These are phyloP conservation scores for Aradophagus sp. DNA, from an alignment of 1,140 invertebrate species.

Conservation along the genomic window DNA sequence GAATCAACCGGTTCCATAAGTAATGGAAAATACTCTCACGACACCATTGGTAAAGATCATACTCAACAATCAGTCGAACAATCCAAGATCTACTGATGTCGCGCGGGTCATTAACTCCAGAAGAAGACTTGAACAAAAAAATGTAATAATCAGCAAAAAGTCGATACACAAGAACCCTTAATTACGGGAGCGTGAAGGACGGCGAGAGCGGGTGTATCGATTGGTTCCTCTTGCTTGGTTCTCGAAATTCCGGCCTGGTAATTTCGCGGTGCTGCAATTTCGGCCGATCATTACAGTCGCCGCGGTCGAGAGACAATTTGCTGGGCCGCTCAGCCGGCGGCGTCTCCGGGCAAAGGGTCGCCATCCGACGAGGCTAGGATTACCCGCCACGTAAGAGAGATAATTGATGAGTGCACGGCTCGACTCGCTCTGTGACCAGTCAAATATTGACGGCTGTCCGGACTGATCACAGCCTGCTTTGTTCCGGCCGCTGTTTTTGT, in stretches of 20 bases:
- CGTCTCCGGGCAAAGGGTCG: too few species aligned
- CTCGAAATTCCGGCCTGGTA: constrained; percentile 63
- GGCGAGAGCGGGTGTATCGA: constrained; percentile 57
- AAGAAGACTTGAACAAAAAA: too few species aligned
- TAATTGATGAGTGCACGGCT: constrained; percentile 68
- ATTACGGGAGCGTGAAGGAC: constrained; percentile 22
- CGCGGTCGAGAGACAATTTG: constrained; percentile 63
- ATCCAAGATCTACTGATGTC: too few species aligned
- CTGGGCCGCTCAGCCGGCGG: constrained; percentile 24
- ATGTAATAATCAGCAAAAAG: constrained; percentile 8
- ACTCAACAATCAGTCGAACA: too few species aligned
- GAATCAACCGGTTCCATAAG: too few species aligned
- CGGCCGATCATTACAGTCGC: constrained; percentile 63
- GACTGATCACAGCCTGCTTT: constrained; percentile 63
- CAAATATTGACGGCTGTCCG: constrained; percentile 67
- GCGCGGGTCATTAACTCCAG: too few species aligned
- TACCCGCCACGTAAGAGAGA: constrained; percentile 65
- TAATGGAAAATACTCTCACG: too few species aligned
- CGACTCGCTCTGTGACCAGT: constrained; percentile 64
- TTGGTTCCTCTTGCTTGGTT: constrained; percentile 35
- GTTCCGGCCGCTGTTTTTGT: too few species aligned
- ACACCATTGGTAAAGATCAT: too few species aligned
- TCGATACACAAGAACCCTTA: too few species aligned
- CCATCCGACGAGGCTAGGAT: constrained; percentile 37
- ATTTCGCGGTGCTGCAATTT: constrained; percentile 64